Evolutionary conservation across 1,140 invertebrate genomes (phyloP).

Genomic region (Acromyrmex heyeri): DNA sequence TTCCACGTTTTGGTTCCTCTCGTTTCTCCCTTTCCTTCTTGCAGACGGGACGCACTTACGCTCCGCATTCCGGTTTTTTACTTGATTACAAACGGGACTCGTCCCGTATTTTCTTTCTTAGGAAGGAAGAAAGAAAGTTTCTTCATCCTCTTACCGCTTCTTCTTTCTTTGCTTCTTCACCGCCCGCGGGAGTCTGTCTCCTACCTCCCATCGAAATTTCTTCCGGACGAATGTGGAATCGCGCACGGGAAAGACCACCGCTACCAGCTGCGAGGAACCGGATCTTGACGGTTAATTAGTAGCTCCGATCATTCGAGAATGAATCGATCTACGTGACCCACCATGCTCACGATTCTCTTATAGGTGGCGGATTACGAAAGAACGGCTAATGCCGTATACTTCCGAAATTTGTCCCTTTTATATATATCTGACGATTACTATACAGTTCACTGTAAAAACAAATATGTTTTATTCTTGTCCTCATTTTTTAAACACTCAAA

Average conservation of each 20-base stretch:
- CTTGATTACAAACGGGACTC: not conserved
- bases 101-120: conserved; percentile 51
- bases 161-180: not conserved
- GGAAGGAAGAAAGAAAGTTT: not conserved
- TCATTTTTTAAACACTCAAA: no score
- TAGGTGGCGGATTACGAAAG: conserved; percentile 64
- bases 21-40: conserved; percentile 15
- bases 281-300: conserved; percentile 72
- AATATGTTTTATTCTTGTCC: no score
- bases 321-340: conserved; percentile 67
- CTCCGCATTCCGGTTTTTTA: conserved; percentile 54
- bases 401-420: not conserved
- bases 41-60: not conserved
- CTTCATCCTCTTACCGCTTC: conserved; percentile 1
- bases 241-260: conserved; percentile 42
- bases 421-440: not conserved
- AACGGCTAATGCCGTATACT: not conserved
- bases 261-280: conserved; percentile 72
- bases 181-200: conserved; percentile 28
- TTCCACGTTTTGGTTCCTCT: not conserved
- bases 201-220: conserved; percentile 62
- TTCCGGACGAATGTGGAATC: conserved; percentile 69
- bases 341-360: conserved; percentile 27
- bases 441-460: no score
- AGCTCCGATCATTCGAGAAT: conserved; percentile 66